Evolutionary conservation across 2,797 vertebrate genomes (phyloP), one percentile per base, ranked within the genome.

Genomic region (Gallinago nigripennis): DNA sequence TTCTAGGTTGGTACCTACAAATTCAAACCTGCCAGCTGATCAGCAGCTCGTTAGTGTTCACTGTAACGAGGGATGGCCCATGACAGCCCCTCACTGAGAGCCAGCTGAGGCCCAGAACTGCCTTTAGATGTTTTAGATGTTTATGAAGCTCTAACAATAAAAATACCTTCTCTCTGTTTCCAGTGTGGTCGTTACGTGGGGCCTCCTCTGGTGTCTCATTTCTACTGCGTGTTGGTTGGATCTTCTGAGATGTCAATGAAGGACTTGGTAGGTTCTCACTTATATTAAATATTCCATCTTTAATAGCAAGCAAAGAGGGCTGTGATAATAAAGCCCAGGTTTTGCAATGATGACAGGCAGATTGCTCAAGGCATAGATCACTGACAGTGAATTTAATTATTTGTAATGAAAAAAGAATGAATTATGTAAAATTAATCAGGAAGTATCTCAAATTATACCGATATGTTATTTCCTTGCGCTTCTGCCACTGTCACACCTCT

Each of bases 31-130:
- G 7, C 9, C 4, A 11, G 33, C 33, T 46, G 53, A 66, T 23
- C 28, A 41, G 65, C 60, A 48, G 48, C 66, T 41, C 4, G 0
- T 64, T 31, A 50, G 53, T 13, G 20, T 56, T 65, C 24, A 6
- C 24, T 20, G 25, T 45, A 37, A 28, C 7, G 8, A 23, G 16
- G 0, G 0, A 23, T 27, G 16, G 53, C 28, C 60, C 46, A 39
- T 50, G 20, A 9, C 17, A 13, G 6, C 2, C 6, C 33, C 41
- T 8, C 2, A 4, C 60, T 24, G 0, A 24, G 60, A 58, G 39
- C 39, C 33, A n/a, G 28, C 35, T 16, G 30, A 50, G 65, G 60
- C 35, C 64, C 14, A 8, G 8, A 46, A 12, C 17, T 57, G 30
- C 8, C 17, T 43, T 31, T 41, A 18, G 37, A 11, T 37, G 37